Evolutionary conservation across 2,113 vertebrate genomes (phyloP).

Genomic region (Indicator indicator): DNA sequence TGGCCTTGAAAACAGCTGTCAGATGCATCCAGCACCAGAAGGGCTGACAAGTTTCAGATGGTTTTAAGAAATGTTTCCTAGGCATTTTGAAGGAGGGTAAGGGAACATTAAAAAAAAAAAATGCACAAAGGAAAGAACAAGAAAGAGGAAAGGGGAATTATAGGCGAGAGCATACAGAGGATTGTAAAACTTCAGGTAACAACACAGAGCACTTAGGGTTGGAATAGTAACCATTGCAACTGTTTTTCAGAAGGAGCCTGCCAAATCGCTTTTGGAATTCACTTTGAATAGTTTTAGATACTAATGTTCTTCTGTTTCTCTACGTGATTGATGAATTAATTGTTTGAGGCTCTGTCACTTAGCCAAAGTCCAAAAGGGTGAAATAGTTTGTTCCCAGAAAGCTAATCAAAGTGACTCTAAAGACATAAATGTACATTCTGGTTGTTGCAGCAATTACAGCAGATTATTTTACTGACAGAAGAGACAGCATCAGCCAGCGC

Average conservation of each 20-base stretch:
- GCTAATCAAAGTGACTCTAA: background rate
- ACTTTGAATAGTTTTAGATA: background rate
- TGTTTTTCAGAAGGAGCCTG: background rate
- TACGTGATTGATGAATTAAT: constrained; percentile 3
- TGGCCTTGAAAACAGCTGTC: constrained; percentile 35
- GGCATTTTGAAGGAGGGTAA: background rate
- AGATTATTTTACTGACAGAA: background rate
- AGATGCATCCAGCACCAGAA: background rate
- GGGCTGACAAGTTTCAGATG: background rate
- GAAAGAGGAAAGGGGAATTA: background rate
- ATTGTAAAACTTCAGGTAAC: background rate
- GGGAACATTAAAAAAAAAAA: background rate
- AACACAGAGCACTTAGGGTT: background rate
- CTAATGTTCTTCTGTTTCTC: background rate
- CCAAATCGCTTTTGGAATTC: background rate
- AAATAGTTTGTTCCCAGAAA: background rate
- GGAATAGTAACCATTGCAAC: background rate
- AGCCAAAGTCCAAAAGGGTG: background rate
- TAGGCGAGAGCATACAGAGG: background rate
- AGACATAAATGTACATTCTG: rapidly evolving
- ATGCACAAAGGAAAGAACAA: background rate
- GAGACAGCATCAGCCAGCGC: background rate
- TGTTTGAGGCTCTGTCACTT: background rate
- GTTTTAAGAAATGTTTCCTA: background rate
- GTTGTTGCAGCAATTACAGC: background rate